Percentiles rank a stretch among this genome's conserved stretches.
These are phyloP conservation scores for Gymnorhina tibicen DNA, from an alignment of 2,113 vertebrate species.

Conservation along the genomic window DNA sequence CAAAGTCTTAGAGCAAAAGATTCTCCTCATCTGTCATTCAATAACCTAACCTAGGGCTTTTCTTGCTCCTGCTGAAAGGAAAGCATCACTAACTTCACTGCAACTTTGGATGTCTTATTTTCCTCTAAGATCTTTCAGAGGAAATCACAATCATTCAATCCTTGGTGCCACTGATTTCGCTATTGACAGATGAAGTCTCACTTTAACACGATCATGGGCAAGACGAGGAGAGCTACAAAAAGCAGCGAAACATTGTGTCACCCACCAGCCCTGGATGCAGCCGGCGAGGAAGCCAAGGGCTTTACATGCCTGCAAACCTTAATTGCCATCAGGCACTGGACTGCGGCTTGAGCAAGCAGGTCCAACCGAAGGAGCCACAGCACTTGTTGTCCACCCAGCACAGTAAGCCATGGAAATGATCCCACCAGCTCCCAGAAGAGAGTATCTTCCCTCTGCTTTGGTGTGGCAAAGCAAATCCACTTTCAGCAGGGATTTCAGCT, in stretches of 20 bases:
- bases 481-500: not conserved
- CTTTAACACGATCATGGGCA: accelerated
- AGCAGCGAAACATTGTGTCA: not conserved
- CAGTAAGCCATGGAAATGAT: accelerated
- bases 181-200: not conserved
- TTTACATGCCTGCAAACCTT: not conserved
- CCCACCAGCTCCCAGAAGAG: not conserved
- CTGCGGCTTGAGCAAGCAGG: accelerated
- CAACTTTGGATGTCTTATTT: not conserved
- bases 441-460: not conserved
- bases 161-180: not conserved
- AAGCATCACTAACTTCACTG: not conserved
- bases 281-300: not conserved
- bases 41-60: not conserved
- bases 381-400: not conserved
- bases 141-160: not conserved
- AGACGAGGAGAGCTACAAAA: not conserved
- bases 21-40: not conserved
- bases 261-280: not conserved
- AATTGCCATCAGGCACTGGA: accelerated
- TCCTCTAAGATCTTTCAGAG: not conserved
- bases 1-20: not conserved
- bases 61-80: not conserved
- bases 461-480: not conserved
- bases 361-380: not conserved